These are phyloP conservation scores for Eumaeus atala DNA, from an alignment of 1,140 invertebrate genomes.

Conservation along the genomic window DNA sequence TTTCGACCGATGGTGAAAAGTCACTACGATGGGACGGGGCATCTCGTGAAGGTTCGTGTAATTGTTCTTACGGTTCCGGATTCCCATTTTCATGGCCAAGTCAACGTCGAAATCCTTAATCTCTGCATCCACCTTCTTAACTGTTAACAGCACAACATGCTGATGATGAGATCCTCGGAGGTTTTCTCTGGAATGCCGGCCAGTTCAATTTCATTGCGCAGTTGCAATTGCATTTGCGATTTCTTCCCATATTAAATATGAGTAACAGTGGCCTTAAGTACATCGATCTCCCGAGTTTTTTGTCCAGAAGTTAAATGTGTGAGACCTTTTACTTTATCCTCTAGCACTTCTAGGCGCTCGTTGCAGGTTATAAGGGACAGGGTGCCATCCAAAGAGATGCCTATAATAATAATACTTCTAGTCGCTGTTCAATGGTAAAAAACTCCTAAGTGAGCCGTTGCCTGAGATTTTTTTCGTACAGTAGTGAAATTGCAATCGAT, in stretches of 20 bases:
- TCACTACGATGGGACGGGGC: background rate
- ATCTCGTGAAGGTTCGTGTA: too few relatives aligned
- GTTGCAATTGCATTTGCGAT: background rate
- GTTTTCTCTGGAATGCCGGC: slow-evolving; percentile 10
- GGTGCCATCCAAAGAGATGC: too few relatives aligned
- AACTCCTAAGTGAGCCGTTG: slow-evolving; percentile 15
- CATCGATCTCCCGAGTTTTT: slow-evolving; percentile 3
- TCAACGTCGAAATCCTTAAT: slow-evolving; percentile 6
- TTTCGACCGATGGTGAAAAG: background rate
- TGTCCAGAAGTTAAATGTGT: slow-evolving; percentile 13
- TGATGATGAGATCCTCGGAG: background rate
- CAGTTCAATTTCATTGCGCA: slow-evolving; percentile 13
- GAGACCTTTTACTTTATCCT: background rate
- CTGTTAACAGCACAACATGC: background rate
- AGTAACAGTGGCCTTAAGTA: slow-evolving; percentile 16
- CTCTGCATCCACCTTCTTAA: background rate
- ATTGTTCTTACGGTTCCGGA: background rate
- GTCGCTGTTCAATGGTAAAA: slow-evolving; percentile 9
- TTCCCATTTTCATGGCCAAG: slow-evolving; percentile 6
- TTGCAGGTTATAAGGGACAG: slow-evolving; percentile 18
- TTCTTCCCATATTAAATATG: background rate
- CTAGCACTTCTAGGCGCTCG: slow-evolving; percentile 14
- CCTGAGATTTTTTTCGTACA: background rate
- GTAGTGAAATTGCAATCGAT: background rate
- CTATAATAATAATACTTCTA: too few relatives aligned